Evolutionary conservation across 2,113 vertebrate genomes (phyloP), one percentile per base, ranked within the genome.

Genomic region (Muntiacus reevesi): DNA sequence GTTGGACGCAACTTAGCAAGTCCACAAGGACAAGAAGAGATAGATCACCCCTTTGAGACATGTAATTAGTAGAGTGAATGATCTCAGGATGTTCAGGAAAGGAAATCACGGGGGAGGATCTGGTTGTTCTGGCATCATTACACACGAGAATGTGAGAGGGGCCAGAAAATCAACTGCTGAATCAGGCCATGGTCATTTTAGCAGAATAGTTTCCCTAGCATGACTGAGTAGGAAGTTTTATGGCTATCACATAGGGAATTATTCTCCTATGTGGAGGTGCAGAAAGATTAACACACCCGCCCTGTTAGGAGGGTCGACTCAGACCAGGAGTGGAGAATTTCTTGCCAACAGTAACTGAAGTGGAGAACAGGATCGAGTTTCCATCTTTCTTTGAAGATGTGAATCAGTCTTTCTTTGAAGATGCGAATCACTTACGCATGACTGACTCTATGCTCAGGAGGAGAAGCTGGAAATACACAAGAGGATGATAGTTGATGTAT

Each of bases 391-490:
- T 64, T 83, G 82, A 87, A 87, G 28, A 36, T 43, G 6, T 0
- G 5, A 81, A 85, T 60, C 79, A 74, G n/a, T 55, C 84, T 91
- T 57, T 57, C 21, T 87, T 64, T 83, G 82, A 87, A 87, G 28
- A 36, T 43, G 6, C 0, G 5, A 81, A 85, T 60, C 79, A 74
- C 55, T 78, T 64, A 91, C 13, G 0, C 21, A 19, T 36, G 3
- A 76, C 33, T 74, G n/a, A 23, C n/a, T 36, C 47, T 57, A 40
- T 40, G 25, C 33, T 83, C 54, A 25, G 40, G 27, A 55, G 54
- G n/a, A 76, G 14, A 84, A 79, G n/a, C 7, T 78, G 47, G 50
- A 79, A 76, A 59, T 45, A 88, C 0, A 14, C 16, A 81, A 71
- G 27, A 60, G 30, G 13, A 10, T 78, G 27, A 54, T 28, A 45